A percentile compares a stretch with the other conserved stretches of the same genome.
phyloP scores from a whole-genome alignment of 2,797 vertebrate genomes.

The Xyrichtys novacula region DNA sequence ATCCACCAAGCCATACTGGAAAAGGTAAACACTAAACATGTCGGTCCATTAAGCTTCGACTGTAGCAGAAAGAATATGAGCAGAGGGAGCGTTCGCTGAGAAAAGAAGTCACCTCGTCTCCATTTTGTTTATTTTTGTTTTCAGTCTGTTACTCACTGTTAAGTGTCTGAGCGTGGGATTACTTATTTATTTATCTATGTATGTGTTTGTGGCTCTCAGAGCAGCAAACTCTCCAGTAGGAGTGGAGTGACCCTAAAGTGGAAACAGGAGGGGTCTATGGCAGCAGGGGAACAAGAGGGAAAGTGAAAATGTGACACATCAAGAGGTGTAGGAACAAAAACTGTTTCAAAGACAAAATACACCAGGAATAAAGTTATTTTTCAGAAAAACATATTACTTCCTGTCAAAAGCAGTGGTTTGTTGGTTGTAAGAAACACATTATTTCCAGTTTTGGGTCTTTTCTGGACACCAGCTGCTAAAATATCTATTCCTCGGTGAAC shows the following conservation, averaged over 20 bases:
- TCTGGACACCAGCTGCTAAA: conserved; percentile 8
- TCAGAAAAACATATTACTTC: neutral
- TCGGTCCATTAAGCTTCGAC: conserved; percentile 65
- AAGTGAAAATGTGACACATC: neutral
- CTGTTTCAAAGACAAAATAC: neutral
- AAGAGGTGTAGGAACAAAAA: neutral
- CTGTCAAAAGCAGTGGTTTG: neutral
- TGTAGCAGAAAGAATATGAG: conserved; percentile 63
- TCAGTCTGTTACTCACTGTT: conserved; percentile 66
- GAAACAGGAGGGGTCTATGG: conserved; percentile 40
- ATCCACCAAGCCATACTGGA: conserved; percentile 55
- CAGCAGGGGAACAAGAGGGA: neutral
- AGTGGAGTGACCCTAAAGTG: conserved; percentile 38
- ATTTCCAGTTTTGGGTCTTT: conserved; percentile 4
- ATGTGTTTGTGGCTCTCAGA: conserved; percentile 35
- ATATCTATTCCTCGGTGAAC: conserved; percentile 8
- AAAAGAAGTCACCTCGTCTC: conserved; percentile 23
- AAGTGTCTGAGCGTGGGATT: conserved; percentile 76
- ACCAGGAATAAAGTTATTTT: neutral
- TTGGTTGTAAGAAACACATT: conserved; percentile 7
- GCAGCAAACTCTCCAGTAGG: conserved; percentile 1
- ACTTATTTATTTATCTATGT: conserved; percentile 81
- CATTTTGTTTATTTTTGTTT: conserved; percentile 76
- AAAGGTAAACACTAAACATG: conserved; percentile 77
- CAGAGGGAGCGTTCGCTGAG: conserved; percentile 21